Conservation (phyloP, 2,888 invertebrate species). For the Synergus laeviventris region DNA sequence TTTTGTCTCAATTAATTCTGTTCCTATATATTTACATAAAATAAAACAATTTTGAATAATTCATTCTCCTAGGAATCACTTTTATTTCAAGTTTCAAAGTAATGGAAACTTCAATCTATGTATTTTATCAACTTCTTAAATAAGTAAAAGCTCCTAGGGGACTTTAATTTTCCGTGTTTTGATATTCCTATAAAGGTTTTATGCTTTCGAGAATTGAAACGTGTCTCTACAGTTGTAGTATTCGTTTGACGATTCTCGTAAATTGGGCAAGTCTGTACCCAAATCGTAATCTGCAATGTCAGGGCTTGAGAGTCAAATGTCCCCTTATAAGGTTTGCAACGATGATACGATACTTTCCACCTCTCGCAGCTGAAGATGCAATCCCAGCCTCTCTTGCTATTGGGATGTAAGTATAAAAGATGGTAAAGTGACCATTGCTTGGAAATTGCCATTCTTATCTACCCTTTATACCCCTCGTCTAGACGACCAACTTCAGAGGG, state of each 20-base stretch:
- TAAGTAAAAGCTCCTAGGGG: background rate
- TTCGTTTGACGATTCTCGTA: conserved; percentile 3
- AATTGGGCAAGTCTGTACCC: conserved; percentile 6
- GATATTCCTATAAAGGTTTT: background rate
- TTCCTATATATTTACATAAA: background rate
- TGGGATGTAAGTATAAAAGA: conserved; percentile 44
- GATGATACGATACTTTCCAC: conserved; percentile 25
- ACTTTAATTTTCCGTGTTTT: background rate
- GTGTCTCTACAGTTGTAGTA: conserved; percentile 8
- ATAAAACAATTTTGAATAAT: background rate
- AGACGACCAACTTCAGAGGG: conserved; percentile 20
- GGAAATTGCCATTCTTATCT: conserved; percentile 54
- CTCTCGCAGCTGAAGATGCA: conserved; percentile 46
- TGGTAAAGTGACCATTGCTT: conserved; percentile 54
- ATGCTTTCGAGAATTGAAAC: background rate
- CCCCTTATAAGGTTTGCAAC: conserved; percentile 18
- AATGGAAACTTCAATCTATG: too few species aligned
- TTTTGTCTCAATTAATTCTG: conserved; percentile 7
- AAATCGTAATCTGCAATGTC: conserved; percentile 27
- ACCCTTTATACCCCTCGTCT: conserved; percentile 38
- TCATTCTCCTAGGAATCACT: too few species aligned
- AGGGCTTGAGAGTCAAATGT: conserved; percentile 3
- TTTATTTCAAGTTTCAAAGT: background rate
- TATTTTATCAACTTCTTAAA: too few species aligned
- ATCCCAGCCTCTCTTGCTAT: conserved; percentile 45